These are phyloP conservation scores for Caenorhabditis drosophilae DNA, from an alignment of 2,888 invertebrate species.

Conservation along the genomic window DNA sequence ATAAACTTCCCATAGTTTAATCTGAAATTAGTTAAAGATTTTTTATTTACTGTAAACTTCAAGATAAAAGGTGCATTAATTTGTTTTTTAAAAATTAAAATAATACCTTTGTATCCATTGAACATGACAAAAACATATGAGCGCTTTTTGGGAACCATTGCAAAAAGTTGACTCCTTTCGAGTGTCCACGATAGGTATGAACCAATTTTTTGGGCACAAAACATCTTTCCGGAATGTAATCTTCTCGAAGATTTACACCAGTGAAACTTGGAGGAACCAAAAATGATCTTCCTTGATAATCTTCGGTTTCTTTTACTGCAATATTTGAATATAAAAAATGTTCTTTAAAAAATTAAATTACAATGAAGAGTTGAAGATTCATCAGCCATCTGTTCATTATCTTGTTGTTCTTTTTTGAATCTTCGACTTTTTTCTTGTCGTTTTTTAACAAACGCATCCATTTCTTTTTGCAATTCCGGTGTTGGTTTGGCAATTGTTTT, in stretches of 20 bases:
- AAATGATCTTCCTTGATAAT: slow-evolving; percentile 96
- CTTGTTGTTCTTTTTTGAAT: slow-evolving; percentile 84
- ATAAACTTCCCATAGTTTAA: slow-evolving; percentile 94
- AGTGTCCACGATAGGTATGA: slow-evolving; percentile 80
- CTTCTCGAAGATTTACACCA: slow-evolving; percentile 84
- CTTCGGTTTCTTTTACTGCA: slow-evolving; percentile 86
- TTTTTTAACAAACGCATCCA: slow-evolving; percentile 90
- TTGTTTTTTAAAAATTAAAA: neutral
- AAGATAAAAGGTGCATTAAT: neutral
- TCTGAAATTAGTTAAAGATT: slow-evolving; percentile 29
- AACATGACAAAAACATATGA: slow-evolving; percentile 89
- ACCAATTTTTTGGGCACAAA: slow-evolving; percentile 73
- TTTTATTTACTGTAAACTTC: neutral
- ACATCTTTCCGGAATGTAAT: slow-evolving; percentile 81
- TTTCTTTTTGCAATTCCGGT: slow-evolving; percentile 88
- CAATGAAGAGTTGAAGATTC: slow-evolving; percentile 54
- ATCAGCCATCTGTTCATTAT: slow-evolving; percentile 82
- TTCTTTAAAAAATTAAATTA: neutral
- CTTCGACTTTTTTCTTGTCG: slow-evolving; percentile 94
- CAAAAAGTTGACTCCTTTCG: slow-evolving; percentile 91
- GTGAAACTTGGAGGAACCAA: slow-evolving; percentile 89
- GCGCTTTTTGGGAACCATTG: slow-evolving; percentile 93
- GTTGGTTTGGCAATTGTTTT: slow-evolving; percentile 85
- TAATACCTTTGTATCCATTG: slow-evolving; percentile 90
- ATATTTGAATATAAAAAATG: slow-evolving; percentile 7